A percentile compares a stretch with the other conserved stretches of the same genome.
Evolutionary conservation across 1,140 invertebrate species (phyloP).

Genomic region (Drosophila pectinifera): DNA sequence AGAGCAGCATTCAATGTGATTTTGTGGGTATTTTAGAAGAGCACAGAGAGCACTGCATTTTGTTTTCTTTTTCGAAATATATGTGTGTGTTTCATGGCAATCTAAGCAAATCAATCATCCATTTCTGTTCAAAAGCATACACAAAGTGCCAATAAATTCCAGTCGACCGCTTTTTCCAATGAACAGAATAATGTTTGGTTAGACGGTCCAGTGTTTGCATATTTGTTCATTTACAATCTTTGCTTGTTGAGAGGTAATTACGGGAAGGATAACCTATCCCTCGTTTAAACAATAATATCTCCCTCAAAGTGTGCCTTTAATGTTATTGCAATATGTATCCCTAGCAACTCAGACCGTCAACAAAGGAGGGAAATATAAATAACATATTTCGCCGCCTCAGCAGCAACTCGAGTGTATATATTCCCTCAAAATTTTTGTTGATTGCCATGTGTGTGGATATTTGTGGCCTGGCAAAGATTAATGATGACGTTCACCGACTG

Average conservation of each 20-base stretch:
- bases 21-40: conserved; percentile 16
- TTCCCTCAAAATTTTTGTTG: conserved; percentile 7
- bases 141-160: conserved; percentile 47
- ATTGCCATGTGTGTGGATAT: conserved; percentile 31
- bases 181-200: conserved; percentile 12
- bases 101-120: conserved; percentile 74
- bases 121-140: conserved; percentile 33
- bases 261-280: conserved; percentile 13
- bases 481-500: conserved; percentile 52
- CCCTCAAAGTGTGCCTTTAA: background rate
- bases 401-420: conserved; percentile 4
- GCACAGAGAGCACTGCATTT: conserved; percentile 1
- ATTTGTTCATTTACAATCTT: conserved; percentile 22
- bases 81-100: conserved; percentile 54
- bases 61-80: conserved; percentile 15
- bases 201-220: conserved; percentile 6
- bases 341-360: conserved; percentile 1
- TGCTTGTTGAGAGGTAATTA: conserved; percentile 10
- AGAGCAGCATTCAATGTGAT: background rate
- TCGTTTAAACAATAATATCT: background rate
- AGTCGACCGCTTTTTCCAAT: conserved; percentile 22
- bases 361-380: conserved; percentile 34
- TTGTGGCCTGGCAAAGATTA: conserved; percentile 52
- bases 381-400: conserved; percentile 25
- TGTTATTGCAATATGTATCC: conserved; percentile 36